A percentile compares a stretch with the other conserved stretches of the same genome.
Conservation (phyloP, 2,888 invertebrate species). For the Congeria kusceri region DNA sequence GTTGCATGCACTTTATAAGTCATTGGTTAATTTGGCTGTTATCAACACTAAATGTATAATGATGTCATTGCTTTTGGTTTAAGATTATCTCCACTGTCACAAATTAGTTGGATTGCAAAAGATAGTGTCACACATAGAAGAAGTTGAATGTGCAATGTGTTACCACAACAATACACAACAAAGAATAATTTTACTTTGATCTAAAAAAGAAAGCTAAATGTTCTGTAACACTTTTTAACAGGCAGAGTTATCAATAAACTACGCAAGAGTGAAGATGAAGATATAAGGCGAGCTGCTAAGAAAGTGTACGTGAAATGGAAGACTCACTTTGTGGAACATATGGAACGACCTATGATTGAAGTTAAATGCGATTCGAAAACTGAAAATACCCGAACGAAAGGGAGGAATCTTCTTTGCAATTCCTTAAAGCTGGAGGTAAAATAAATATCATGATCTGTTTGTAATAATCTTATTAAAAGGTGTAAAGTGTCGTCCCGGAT, state of each 20-base stretch:
- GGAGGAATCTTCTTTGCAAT: conserved; percentile 71
- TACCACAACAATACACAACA: too few relatives aligned
- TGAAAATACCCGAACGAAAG: conserved; percentile 73
- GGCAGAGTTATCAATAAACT: conserved; percentile 78
- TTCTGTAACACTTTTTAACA: conserved; percentile 37
- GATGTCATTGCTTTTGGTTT: too few relatives aligned
- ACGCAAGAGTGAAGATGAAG: conserved; percentile 73
- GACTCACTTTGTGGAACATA: conserved; percentile 72
- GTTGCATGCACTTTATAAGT: too few relatives aligned
- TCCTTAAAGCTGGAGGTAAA: conserved; percentile 71
- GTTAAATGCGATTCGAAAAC: conserved; percentile 80
- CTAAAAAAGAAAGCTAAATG: neutral
- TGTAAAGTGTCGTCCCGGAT: too few relatives aligned
- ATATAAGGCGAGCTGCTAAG: conserved; percentile 73
- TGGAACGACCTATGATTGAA: conserved; percentile 78
- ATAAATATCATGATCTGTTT: neutral
- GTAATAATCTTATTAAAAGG: neutral
- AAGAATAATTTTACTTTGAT: too few relatives aligned
- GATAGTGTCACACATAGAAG: too few relatives aligned
- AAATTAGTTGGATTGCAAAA: too few relatives aligned
- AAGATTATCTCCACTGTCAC: too few relatives aligned
- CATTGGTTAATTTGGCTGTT: too few relatives aligned
- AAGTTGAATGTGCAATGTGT: too few relatives aligned
- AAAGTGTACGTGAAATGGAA: conserved; percentile 78
- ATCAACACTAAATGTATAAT: too few relatives aligned